These are phyloP conservation scores for Lordiphosa mommai DNA, from an alignment of 1,140 invertebrate species.

Conservation along the genomic window DNA sequence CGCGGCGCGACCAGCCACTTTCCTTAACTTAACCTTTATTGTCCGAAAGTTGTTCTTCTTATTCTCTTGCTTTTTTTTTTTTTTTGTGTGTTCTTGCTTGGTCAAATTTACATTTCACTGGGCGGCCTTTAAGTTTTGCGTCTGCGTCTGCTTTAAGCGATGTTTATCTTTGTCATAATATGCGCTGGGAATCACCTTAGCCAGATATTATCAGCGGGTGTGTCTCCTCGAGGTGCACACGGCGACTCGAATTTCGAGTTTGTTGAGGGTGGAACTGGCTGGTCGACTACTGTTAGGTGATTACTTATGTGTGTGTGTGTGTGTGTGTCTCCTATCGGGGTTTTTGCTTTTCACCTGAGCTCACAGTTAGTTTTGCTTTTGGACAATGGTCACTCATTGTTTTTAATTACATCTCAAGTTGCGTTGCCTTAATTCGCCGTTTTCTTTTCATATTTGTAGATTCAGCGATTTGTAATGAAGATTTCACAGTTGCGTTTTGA, in stretches of 20 bases:
- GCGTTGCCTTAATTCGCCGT: slow-evolving; percentile 7
- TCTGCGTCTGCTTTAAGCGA: slow-evolving; percentile 45
- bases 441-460: background rate
- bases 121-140: slow-evolving; percentile 59
- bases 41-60: slow-evolving; percentile 77
- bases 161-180: slow-evolving; percentile 77
- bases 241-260: slow-evolving; percentile 27
- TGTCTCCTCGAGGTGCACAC: slow-evolving; percentile 21
- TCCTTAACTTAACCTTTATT: slow-evolving; percentile 77
- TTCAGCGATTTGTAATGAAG: slow-evolving; percentile 4
- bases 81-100: slow-evolving; percentile 24
- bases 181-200: slow-evolving; percentile 75
- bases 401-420: slow-evolving; percentile 32
- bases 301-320: slow-evolving; percentile 24
- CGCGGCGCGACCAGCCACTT: slow-evolving; percentile 61
- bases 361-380: slow-evolving; percentile 18
- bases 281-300: slow-evolving; percentile 46
- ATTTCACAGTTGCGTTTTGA: slow-evolving; percentile 10
- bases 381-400: slow-evolving; percentile 59
- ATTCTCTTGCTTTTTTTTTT: slow-evolving; percentile 47
- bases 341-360: slow-evolving; percentile 17
- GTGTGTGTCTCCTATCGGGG: slow-evolving; percentile 5
- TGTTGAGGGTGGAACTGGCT: slow-evolving; percentile 10
- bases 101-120: slow-evolving; percentile 60
- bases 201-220: slow-evolving; percentile 60